Base-by-base conservation (phyloP, 2,113 vertebrate species). In the Crotalus horridus region DNA sequence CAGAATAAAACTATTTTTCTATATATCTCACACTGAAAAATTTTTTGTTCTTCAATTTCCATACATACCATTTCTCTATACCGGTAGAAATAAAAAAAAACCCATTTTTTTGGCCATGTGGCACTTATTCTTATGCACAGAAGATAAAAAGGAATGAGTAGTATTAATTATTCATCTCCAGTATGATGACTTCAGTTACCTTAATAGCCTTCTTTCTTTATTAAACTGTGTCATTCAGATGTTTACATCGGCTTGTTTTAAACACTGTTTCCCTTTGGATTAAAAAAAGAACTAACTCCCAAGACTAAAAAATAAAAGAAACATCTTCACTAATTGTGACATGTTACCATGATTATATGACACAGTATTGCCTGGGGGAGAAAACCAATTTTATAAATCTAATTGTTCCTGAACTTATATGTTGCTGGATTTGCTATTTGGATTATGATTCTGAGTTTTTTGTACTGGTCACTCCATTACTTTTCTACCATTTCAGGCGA, bases 201-300 rank as follows among this genome's bases (percentile, higher is more conserved):
- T 9, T 90, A 92, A 88, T 0, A 93, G 61, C 56, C 86, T 88
- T 93, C 46, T 94, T 91, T 56, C 91, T 6, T 51, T 61, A 90
- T 58, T 1, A 4, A 48, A 54, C n/a, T 90, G 4, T 87, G 53
- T 89, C 55, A 89, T 39, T 64, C 33, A 43, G 81, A 69, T 90
- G 39, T 90, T 43, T 89, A 43, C 61, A 90, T 56, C 4, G 3
- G 90, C 23, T 59, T 58, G 43, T 91, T 48, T 89, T 46, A 48
- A 92, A 24, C 54, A 81, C 1, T 13, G 92, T 91, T 86, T 93
- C 6, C 13, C 33, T 74, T 87, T 93, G 46, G 7, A 53, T 96
- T 95, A 95, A 69, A 95, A 69, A 90, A n/a, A 39, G 51, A 93
- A 88, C 56, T 33, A 93, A 8, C 43, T 93, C 64, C 53, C 6